Evolutionary conservation across 37 sponge, comb jelly and placozoan genomes (phyloP), one percentile per base, ranked within the genome.

Genomic region (Chondrosia reniformis): DNA sequence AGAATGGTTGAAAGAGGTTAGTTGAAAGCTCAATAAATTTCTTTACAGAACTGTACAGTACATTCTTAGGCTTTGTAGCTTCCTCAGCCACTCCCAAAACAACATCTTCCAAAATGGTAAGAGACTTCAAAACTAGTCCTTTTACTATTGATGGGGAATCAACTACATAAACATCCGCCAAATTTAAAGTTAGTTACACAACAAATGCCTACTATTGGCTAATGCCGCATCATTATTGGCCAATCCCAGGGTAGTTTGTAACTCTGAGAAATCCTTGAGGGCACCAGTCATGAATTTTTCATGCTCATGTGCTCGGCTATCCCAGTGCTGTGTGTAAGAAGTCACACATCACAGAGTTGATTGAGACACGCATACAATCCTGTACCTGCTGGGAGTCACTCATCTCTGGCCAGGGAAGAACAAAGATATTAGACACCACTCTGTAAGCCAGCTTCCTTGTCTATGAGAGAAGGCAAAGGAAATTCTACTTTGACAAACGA

Each of bases 351-450:
- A n/a, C 33, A 28, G n/a, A 8, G 45, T 22, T 33, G 33, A 72
- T 10, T 36, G 42, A 10, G 10, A 49, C 10, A 15, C 15, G 66
- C 12, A 24, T 17, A 63, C 33, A 10, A 31, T 24, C 10, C 33
- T 21, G 24, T 52, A 86, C 87, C 80, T 93, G 93, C 8, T 75
- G 32, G 8, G 44, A 19, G 40, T 89, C 90, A 25, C 43, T 10
- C 25, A 77, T 34, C 45, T 83, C 87, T 1, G 83, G 86, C 93
- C 93, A 93, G 33, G 93, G 90, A 27, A 93, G 46, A 13, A 93
- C 55, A 12, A 93, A 45, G 46, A 81, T 78, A 63, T 64, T 43
- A 74, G 79, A 59, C 54, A 88, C 84, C 71, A 78, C 46, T 13
- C 41, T 13, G 37, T 80, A 71, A 0, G 77, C 80, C 80, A 66